These are phyloP conservation scores for Gavialis gangeticus DNA, from an alignment of 2,113 vertebrate species.

Conservation along the genomic window DNA sequence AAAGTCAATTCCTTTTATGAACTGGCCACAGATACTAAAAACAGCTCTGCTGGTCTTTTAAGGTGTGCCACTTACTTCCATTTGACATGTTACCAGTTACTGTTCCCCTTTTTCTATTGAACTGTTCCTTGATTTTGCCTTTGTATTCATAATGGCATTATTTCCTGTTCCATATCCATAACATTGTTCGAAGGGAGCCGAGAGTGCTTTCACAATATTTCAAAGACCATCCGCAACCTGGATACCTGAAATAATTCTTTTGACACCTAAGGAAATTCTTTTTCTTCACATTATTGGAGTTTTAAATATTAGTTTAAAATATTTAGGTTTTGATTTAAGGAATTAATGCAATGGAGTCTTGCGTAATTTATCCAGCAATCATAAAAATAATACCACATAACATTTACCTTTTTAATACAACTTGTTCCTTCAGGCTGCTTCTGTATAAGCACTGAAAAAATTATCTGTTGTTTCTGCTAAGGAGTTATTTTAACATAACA, in stretches of 20 bases:
- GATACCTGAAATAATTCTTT: background rate
- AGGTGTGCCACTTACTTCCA: background rate
- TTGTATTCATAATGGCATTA: background rate
- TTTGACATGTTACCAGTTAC: background rate
- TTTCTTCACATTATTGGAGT: background rate
- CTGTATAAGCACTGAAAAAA: rapidly evolving
- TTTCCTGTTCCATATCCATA: background rate
- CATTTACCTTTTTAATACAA: background rate
- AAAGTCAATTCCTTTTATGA: background rate
- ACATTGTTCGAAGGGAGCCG: background rate
- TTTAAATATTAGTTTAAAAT: background rate
- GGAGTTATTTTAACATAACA: slow-evolving; percentile 48
- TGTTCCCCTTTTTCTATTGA: background rate
- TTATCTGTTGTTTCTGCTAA: background rate
- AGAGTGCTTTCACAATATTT: background rate
- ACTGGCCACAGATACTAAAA: background rate
- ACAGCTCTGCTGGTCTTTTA: background rate
- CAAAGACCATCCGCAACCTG: background rate
- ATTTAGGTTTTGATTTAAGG: background rate
- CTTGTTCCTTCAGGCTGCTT: background rate
- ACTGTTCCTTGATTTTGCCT: background rate
- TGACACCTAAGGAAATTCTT: background rate
- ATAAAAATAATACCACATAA: background rate
- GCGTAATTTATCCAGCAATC: background rate
- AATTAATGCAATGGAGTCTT: background rate